These are phyloP conservation scores for Alfaro cultratus DNA, from an alignment of 2,797 vertebrate species.

Conservation along the genomic window DNA sequence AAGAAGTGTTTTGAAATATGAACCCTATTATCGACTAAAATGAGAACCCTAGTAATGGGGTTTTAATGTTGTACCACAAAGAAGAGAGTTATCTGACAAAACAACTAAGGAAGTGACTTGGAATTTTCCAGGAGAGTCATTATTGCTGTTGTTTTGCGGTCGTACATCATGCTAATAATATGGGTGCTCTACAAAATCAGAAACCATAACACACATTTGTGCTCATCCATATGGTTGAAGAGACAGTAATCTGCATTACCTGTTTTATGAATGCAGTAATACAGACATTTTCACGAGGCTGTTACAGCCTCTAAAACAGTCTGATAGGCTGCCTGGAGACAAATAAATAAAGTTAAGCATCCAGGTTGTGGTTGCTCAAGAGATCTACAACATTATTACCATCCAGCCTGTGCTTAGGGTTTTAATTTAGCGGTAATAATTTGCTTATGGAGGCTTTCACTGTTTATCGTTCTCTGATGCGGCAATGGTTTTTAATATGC, in stretches of 20 bases:
- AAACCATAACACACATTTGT: constrained; percentile 37
- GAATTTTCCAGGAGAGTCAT: constrained; percentile 58
- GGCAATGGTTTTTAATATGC: constrained; percentile 95
- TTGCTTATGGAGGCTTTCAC: constrained; percentile 90
- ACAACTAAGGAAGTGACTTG: constrained; percentile 47
- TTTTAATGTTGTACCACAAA: constrained; percentile 75
- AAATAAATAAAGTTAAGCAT: constrained; percentile 74
- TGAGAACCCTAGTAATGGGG: constrained; percentile 70
- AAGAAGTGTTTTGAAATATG: constrained; percentile 72
- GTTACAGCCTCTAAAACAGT: constrained; percentile 63
- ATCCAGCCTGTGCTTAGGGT: constrained; percentile 77
- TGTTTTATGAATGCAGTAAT: constrained; percentile 48
- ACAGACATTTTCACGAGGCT: constrained; percentile 60
- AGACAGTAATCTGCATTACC: constrained; percentile 53
- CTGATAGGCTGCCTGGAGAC: constrained; percentile 51
- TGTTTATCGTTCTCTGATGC: constrained; percentile 93
- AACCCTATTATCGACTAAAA: constrained; percentile 69
- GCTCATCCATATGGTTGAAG: constrained; percentile 45
- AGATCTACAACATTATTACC: constrained; percentile 77
- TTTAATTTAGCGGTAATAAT: constrained; percentile 99
- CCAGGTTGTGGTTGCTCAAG: constrained; percentile 72
- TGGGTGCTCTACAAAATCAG: constrained; percentile 27
- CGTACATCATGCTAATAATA: constrained; percentile 52
- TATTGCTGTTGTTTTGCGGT: constrained; percentile 46
- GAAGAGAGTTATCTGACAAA: constrained; percentile 56